phyloP scores from a whole-genome alignment of 2,797 vertebrate genomes.

The Sebastes kiyomatsui region DNA sequence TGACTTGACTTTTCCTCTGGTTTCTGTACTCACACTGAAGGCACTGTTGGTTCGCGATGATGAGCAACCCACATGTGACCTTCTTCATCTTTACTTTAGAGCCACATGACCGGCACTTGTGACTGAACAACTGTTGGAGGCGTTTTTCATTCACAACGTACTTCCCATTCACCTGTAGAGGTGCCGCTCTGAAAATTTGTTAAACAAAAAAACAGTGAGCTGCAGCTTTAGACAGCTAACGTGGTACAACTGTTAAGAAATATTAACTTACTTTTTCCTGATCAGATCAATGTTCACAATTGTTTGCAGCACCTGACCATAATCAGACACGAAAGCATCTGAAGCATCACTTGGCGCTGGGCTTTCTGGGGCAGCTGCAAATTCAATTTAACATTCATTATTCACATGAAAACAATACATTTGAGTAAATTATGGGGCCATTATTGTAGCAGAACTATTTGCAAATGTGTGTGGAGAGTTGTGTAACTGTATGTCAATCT shows the following conservation, averaged over 20 bases:
- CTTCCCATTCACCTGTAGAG: background rate
- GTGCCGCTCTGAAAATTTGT: background rate
- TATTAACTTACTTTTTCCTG: slow-evolving; percentile 6
- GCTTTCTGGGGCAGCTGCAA: slow-evolving; percentile 4
- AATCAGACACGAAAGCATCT: background rate
- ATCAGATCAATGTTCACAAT: background rate
- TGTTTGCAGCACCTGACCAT: background rate
- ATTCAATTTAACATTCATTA: background rate
- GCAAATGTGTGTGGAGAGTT: too few relatives aligned
- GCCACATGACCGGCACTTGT: slow-evolving; percentile 16
- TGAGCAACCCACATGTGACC: background rate
- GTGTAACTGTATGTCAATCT: too few relatives aligned
- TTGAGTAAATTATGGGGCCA: background rate
- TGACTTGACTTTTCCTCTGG: slow-evolving; percentile 17
- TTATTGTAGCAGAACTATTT: too few relatives aligned
- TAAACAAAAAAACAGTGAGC: background rate
- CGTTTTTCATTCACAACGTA: slow-evolving; percentile 5
- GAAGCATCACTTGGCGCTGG: background rate
- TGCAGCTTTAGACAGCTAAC: background rate
- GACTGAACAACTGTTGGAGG: slow-evolving; percentile 10
- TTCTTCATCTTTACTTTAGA: slow-evolving; percentile 11
- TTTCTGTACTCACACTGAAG: slow-evolving; percentile 13
- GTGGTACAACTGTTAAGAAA: background rate
- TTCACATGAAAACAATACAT: background rate
- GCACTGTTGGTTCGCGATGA: slow-evolving; percentile 19